Base-by-base conservation (phyloP, 2,888 invertebrate species). In the Acronicta psi region DNA sequence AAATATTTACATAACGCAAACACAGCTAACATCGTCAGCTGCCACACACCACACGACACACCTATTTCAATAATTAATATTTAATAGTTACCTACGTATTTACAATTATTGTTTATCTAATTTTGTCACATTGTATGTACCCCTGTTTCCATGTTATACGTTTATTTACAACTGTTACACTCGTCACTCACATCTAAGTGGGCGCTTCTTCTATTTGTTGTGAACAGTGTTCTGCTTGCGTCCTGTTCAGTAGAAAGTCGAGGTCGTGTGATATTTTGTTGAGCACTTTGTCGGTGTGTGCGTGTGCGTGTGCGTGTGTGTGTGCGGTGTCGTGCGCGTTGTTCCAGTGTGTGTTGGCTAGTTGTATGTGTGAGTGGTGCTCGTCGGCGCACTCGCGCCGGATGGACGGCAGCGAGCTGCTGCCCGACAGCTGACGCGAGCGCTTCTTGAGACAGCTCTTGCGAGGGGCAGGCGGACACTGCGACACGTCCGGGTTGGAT, bases 261-360 rank as follows among this genome's bases (percentile, higher is more conserved):
- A 98, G 91, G 90, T 98, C 97, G 81, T 96, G 96, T 1, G 97
- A 96, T 80, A 98, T 98, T 83, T 97, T 96, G 90, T 97, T 96
- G 47, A 97, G 90, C 95, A 97, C 96, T 57, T 96, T 96, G 74
- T 95, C 95, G 29, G 92, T 86, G 14, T 43, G 16, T 14, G 25
- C 87, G 0, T 85, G 60, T 90, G 87, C 75, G 34, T 34, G 34
- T 7, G 34, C 34, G 34, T n/a, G n/a, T n/a, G n/a, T n/a, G n/a
- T n/a, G n/a, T n/a, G n/a, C n/a, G n/a, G n/a, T n/a, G n/a, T n/a
- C n/a, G n/a, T 93, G 92, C 18, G 89, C 89, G 67, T 85, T 88
- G 23, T 89, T 90, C 89, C 91, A 89, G 65, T 91, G 88, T 56
- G 86, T 84, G 60, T 91, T 92, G 37, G 90, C 88, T 75, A 88